A percentile compares a stretch with the other conserved stretches of the same genome.
phyloP scores from a whole-genome alignment of 2,888 invertebrate species.

The Argyresthia albistria region DNA sequence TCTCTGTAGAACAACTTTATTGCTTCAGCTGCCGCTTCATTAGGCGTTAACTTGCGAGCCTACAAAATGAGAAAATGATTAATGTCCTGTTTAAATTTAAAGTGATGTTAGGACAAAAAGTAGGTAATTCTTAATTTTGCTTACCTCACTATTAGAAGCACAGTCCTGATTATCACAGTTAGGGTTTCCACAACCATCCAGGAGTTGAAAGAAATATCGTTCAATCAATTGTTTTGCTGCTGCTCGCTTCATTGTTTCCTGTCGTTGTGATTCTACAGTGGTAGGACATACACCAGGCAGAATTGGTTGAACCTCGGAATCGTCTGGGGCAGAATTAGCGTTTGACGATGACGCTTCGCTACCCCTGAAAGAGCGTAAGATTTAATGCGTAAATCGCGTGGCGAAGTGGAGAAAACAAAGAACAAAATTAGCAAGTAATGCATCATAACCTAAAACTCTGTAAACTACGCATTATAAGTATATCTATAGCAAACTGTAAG shows the following conservation, averaged over 20 bases:
- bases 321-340: slow-evolving; percentile 43
- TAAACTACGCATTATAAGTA: slow-evolving; percentile 24
- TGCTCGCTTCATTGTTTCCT: slow-evolving; percentile 81
- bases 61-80: slow-evolving; percentile 24
- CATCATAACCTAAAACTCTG: slow-evolving; percentile 36
- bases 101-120: not conserved
- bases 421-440: slow-evolving; percentile 65
- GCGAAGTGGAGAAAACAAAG: slow-evolving; percentile 35
- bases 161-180: slow-evolving; percentile 89
- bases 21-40: slow-evolving; percentile 93
- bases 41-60: slow-evolving; percentile 83
- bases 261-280: slow-evolving; percentile 33
- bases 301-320: slow-evolving; percentile 30
- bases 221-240: slow-evolving; percentile 90
- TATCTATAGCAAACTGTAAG: not conserved
- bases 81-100: not conserved
- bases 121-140: slow-evolving; percentile 9
- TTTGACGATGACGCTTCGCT: slow-evolving; percentile 69
- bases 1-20: slow-evolving; percentile 89
- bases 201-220: slow-evolving; percentile 92
- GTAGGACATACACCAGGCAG: slow-evolving; percentile 42
- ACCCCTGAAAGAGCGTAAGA: slow-evolving; percentile 49
- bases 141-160: slow-evolving; percentile 90
- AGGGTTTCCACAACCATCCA: slow-evolving; percentile 93
- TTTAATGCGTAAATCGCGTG: not conserved